Conservation (phyloP, 2,113 vertebrate species). For the Maylandia zebra region DNA sequence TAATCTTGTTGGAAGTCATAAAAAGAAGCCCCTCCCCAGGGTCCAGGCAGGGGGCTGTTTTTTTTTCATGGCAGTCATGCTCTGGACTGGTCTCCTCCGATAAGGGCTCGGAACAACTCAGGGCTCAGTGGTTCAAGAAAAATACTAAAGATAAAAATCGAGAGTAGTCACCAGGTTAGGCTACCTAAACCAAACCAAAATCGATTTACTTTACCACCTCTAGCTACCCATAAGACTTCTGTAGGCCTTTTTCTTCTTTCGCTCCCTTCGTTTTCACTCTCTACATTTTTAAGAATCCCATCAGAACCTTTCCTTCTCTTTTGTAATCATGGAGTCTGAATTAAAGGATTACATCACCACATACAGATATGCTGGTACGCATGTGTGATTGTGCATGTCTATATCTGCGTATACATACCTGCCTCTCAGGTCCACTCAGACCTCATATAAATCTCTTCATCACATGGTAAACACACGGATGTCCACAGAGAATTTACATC, state of each 20-base stretch:
- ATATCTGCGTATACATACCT: not conserved
- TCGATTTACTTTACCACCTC: not conserved
- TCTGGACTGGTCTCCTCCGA: fast-evolving
- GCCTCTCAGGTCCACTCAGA: not conserved
- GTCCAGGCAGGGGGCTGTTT: not conserved
- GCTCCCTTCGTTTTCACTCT: fast-evolving
- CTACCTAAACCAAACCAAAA: not conserved
- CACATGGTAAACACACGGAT: not conserved
- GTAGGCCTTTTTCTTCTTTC: not conserved
- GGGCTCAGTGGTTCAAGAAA: not conserved
- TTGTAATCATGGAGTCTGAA: not conserved
- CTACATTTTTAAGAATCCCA: not conserved
- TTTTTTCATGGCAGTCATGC: not conserved
- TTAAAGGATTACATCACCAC: not conserved
- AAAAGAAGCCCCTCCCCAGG: not conserved
- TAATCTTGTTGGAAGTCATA: not conserved
- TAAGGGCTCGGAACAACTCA: not conserved
- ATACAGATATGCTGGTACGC: not conserved
- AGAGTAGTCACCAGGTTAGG: not conserved
- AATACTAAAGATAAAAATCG: not conserved
- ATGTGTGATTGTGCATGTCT: not conserved
- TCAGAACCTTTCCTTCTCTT: fast-evolving
- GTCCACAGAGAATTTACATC: not conserved
- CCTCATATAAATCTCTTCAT: not conserved
- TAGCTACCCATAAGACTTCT: not conserved